phyloP scores from a whole-genome alignment of 2,113 vertebrate species.

The Cacatua alba region DNA sequence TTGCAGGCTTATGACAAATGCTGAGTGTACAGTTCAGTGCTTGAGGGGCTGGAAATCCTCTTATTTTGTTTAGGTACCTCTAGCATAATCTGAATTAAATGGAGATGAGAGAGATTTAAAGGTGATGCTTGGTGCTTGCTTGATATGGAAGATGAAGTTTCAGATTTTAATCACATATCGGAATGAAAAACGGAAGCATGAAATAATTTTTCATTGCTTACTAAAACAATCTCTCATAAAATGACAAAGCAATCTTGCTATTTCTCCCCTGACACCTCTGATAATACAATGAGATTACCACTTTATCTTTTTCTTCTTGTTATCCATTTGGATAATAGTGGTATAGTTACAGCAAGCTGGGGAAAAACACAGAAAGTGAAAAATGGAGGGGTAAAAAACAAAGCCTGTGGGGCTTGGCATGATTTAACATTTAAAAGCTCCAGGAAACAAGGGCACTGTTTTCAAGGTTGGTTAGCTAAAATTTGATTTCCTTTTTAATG shows the following conservation, averaged over 20 bases:
- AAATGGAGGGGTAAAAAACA: background rate
- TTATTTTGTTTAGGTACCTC: background rate
- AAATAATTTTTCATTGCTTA: background rate
- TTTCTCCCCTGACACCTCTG: constrained; percentile 29
- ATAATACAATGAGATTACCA: constrained; percentile 24
- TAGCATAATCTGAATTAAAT: background rate
- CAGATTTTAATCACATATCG: background rate
- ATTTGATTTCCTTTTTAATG: background rate
- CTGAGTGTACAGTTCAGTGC: background rate
- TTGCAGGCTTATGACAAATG: background rate
- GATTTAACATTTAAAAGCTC: background rate
- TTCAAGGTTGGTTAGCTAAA: background rate
- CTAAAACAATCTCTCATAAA: constrained; percentile 7
- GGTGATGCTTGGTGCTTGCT: background rate
- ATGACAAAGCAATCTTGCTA: constrained; percentile 8
- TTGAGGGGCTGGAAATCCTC: background rate
- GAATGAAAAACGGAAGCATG: background rate
- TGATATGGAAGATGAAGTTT: background rate
- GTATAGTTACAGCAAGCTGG: background rate
- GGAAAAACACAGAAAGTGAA: background rate
- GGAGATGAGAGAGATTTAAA: background rate
- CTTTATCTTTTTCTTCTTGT: constrained; percentile 18
- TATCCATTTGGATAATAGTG: background rate
- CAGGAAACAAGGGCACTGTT: background rate
- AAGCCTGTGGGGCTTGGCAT: background rate